These are phyloP conservation scores for Raja brachyura DNA, from an alignment of 2,113 vertebrate species.

Conservation along the genomic window DNA sequence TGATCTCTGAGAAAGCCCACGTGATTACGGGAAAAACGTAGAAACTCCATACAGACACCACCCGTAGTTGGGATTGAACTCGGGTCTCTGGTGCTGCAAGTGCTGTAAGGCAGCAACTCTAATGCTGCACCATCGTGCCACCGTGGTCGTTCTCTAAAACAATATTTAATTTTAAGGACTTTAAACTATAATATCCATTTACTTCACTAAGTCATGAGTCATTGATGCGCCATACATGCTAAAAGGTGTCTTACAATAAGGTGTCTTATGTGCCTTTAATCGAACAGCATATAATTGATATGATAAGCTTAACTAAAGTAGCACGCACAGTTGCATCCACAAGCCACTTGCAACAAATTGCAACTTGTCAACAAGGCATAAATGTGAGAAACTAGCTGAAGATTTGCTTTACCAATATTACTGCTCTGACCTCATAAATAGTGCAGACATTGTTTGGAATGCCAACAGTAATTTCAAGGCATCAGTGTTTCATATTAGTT, in stretches of 20 bases:
- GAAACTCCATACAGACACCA: too few relatives aligned
- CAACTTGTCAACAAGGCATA: not conserved
- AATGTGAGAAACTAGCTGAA: not conserved
- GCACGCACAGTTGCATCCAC: not conserved
- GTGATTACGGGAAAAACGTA: too few relatives aligned
- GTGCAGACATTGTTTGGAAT: not conserved
- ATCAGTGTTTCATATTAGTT: not conserved
- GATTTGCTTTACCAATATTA: not conserved
- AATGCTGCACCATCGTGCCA: too few relatives aligned
- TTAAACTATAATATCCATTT: too few relatives aligned
- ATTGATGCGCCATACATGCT: not conserved
- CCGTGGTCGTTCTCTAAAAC: not conserved
- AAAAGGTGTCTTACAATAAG: not conserved
- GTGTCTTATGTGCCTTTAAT: not conserved
- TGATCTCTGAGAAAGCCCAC: too few relatives aligned
- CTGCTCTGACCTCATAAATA: not conserved
- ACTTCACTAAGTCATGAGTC: not conserved
- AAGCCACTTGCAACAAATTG: not conserved
- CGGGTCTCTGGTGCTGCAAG: too few relatives aligned
- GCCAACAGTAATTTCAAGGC: not conserved
- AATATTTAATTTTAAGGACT: not conserved
- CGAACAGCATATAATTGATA: not conserved
- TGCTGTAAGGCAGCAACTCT: too few relatives aligned
- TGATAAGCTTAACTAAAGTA: not conserved
- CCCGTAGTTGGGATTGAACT: too few relatives aligned